Base-by-base conservation (phyloP, 2,113 vertebrate species). In the Hypanus sabinus region DNA sequence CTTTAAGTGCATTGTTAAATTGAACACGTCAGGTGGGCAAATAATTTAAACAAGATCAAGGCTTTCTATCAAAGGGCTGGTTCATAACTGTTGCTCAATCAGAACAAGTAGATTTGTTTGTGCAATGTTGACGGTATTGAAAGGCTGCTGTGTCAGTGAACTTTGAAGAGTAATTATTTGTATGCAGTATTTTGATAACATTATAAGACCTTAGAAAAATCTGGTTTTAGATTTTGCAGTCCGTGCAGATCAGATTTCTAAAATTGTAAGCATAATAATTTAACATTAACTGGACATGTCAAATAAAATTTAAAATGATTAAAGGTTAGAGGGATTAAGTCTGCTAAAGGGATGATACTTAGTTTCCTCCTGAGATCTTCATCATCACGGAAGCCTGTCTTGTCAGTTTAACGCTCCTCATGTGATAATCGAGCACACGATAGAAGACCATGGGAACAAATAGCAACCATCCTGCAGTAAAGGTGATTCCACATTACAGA, bases 101-200 rank as follows among this genome's bases (percentile, higher is more conserved):
- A 68, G n/a, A 65, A 73, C 65, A 33, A 68, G 5, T 14, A 33
- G 30, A 20, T 90, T 62, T 90, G 27, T 87, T 87, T 87, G 60
- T 68, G 60, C 62, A 62, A 30, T 65, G 60, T 20, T 36, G 60
- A 60, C 65, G 30, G 60, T 62, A 65, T n/a, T 18, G 85, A 90
- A 90, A 8, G 60, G 30, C n/a, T 90, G 85, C 27, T 20, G 85
- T 65, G 85, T 65, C 85, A 90, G 18, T 90, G 60, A n/a, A 20
- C 85, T 90, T 90, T 30, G 60, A 60, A 88, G 55, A 88, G 83
- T 88, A 88, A 88, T 60, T 88, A 88, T 88, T 88, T 88, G 83
- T 88, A 88, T 88, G 57, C 46, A 62, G 83, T 12, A 24, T 62
- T 88, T 88, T 62, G 24, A 62, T 62, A 62, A n/a, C 55, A 60